These are phyloP conservation scores for Ovibos moschatus DNA, from an alignment of 2,113 vertebrate species.

Conservation along the genomic window DNA sequence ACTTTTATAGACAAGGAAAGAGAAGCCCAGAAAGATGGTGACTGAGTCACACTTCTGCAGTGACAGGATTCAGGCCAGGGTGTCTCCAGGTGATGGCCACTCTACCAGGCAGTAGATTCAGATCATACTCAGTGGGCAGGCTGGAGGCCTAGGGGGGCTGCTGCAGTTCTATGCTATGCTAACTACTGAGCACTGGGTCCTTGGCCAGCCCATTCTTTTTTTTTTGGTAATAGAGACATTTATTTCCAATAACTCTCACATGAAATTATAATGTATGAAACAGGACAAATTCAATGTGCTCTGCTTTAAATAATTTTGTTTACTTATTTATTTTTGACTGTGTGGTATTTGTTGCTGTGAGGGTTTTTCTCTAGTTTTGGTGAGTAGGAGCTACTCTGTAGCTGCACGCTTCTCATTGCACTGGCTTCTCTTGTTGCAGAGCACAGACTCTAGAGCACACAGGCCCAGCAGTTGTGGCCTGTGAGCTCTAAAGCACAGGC, in stretches of 20 bases:
- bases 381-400: neutral
- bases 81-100: neutral
- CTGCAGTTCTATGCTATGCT: neutral
- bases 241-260: neutral
- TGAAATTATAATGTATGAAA: neutral
- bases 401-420: neutral
- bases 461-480: neutral
- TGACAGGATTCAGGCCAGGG: neutral
- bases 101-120: neutral
- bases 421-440: neutral
- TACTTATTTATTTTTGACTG: neutral
- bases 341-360: neutral
- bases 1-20: neutral
- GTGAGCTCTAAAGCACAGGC: neutral
- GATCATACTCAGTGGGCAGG: neutral
- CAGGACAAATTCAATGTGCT: neutral
- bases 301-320: neutral
- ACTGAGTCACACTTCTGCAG: neutral
- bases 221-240: neutral
- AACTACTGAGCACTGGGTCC: neutral
- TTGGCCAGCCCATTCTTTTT: neutral
- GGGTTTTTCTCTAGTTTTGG: neutral
- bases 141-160: neutral
- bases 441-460: neutral
- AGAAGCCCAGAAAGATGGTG: neutral